Conservation (phyloP, 1,140 invertebrate genomes). For the Aphelenchoides fujianensis region DNA sequence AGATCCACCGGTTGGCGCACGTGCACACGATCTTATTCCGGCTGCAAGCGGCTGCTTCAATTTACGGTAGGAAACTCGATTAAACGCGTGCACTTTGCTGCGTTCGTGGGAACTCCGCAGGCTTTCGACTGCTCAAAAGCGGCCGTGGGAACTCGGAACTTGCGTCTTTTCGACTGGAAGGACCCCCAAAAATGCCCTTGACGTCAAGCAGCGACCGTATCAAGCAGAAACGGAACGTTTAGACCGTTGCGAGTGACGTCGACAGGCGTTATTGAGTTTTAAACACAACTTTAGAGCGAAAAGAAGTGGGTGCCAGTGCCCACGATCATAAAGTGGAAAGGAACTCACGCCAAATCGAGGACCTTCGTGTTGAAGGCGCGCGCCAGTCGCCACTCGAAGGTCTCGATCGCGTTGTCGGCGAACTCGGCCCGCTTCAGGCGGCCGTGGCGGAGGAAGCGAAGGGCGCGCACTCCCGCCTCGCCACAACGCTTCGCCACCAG, state of each 20-base stretch:
- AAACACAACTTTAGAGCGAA: background rate
- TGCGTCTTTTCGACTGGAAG: background rate
- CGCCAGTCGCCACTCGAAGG: background rate
- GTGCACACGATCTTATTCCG: background rate
- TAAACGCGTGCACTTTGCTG: too few relatives aligned
- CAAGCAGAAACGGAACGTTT: background rate
- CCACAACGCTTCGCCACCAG: background rate
- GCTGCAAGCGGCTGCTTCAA: too few relatives aligned
- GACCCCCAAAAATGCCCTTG: background rate
- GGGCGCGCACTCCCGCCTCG: background rate
- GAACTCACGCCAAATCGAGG: background rate
- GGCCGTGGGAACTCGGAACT: background rate
- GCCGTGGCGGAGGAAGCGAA: background rate
- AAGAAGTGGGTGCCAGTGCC: background rate
- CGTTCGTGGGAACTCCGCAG: background rate
- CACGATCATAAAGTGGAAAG: too few relatives aligned
- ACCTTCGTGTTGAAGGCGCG: background rate
- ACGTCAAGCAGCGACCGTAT: background rate
- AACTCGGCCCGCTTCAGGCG: background rate
- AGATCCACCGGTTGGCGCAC: constrained; percentile 1
- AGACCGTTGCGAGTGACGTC: background rate
- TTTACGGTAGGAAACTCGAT: too few relatives aligned
- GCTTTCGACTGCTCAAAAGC: background rate
- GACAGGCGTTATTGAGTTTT: background rate
- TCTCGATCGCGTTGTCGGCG: background rate